Conservation (phyloP, 2,888 invertebrate species). For the Agrochola macilenta region DNA sequence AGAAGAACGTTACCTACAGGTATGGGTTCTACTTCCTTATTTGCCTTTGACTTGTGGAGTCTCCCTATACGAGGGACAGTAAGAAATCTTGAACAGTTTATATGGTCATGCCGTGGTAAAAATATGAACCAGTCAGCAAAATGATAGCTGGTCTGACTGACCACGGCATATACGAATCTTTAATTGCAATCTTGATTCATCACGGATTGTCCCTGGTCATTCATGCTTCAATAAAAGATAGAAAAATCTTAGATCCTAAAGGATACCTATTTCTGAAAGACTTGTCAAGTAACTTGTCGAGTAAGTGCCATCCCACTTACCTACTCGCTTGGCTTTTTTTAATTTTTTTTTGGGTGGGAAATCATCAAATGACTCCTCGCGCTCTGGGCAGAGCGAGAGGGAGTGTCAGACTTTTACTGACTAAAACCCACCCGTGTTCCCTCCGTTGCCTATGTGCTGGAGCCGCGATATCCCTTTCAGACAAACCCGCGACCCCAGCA, state of each 20-base stretch:
- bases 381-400: too few species aligned
- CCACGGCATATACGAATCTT: background rate
- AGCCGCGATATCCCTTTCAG: too few species aligned
- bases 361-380: too few species aligned
- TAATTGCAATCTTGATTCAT: background rate
- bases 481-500: too few species aligned
- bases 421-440: too few species aligned
- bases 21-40: constrained; percentile 51
- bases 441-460: too few species aligned
- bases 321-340: background rate
- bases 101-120: background rate
- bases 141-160: background rate
- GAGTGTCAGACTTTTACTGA: too few species aligned
- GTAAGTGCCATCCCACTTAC: background rate
- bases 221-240: background rate
- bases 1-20: constrained; percentile 94
- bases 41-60: background rate
- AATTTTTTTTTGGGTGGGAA: too few species aligned
- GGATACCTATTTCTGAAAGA: background rate
- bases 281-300: background rate
- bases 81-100: background rate
- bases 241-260: background rate
- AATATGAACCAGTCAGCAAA: background rate
- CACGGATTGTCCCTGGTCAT: too few species aligned
- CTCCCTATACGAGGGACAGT: background rate